Base-by-base conservation (phyloP, 2,797 vertebrate species). In the Distichodus sexfasciatus region DNA sequence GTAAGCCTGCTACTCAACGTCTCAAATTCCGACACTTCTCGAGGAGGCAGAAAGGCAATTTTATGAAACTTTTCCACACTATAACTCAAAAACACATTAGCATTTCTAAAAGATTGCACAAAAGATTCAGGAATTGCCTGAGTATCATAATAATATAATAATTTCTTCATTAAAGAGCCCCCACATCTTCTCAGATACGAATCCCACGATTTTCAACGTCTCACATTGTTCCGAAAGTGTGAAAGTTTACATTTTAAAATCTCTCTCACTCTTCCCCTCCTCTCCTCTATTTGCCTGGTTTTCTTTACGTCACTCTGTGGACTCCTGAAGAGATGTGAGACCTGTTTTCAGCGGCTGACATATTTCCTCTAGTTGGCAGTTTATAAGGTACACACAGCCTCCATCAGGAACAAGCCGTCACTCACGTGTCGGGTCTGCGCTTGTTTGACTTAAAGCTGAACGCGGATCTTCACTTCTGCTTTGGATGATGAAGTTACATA, bases 291-390 rank as follows among this genome's bases (percentile, higher is more conserved):
- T 24, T 66, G 12, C 24, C 38, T 66, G 4, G 10, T 59, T 23
- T 40, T 23, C 24, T 57, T 69, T 69, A 41, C 79, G 36, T 79
- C 50, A 71, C 68, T 72, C 35, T 53, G 43, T 28, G 47, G n/a
- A n/a, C n/a, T n/a, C n/a, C n/a, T 24, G 8, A 23, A 41, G 35
- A 47, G 26, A 81, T 50, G 28, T 46, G 59, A n/a, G 54, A 55
- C 77, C 81, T 82, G 82, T 69, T 46, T 80, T 38, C 77, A 82
- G 73, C 81, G 76, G 72, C 79, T 71, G 36, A 84, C 87, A 84
- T 71, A 83, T 74, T 86, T 84, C 81, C 81, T 77, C 81, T 75
- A n/a, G n/a, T n/a, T 31, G 2, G 50, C 66, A 66, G 76, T 66
- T 83, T 78, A 75, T 83, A 85, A 84, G 71, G 72, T 76, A 47